Conservation (phyloP, 2,113 vertebrate species). For the Aramus guarauna region DNA sequence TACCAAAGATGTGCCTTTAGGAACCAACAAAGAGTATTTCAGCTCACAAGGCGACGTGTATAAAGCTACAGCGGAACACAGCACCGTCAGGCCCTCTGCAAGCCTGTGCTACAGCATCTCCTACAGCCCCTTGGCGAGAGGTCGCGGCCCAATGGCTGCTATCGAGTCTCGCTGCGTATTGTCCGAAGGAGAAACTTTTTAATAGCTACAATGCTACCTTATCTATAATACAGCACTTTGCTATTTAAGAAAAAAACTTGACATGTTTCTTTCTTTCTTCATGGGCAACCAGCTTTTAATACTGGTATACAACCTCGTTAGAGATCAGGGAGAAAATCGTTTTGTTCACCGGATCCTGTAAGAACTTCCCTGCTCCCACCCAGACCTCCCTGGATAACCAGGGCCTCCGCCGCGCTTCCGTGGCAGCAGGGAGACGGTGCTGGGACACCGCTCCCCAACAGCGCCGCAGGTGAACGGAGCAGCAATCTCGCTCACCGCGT, state of each 20-base stretch:
- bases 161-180: rapidly evolving
- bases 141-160: neutral
- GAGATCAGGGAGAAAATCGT: neutral
- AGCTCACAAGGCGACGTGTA: rapidly evolving
- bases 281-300: neutral
- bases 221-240: neutral
- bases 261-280: neutral
- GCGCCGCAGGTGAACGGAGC: neutral
- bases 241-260: rapidly evolving
- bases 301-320: neutral
- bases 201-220: too few relatives aligned
- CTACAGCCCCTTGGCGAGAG: rapidly evolving
- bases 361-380: too few relatives aligned
- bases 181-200: too few relatives aligned
- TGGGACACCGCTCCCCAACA: too few relatives aligned
- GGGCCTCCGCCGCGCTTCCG: rapidly evolving
- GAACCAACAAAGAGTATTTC: rapidly evolving
- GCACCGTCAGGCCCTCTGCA: rapidly evolving
- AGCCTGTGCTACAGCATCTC: neutral
- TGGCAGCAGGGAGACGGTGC: rapidly evolving
- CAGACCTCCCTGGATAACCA: neutral
- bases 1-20: neutral
- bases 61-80: neutral
- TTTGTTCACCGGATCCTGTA: neutral
- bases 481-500: rapidly evolving